Evolutionary conservation across 2,113 vertebrate genomes (phyloP), one percentile per base, ranked within the genome.

Genomic region (Verasper variegatus): DNA sequence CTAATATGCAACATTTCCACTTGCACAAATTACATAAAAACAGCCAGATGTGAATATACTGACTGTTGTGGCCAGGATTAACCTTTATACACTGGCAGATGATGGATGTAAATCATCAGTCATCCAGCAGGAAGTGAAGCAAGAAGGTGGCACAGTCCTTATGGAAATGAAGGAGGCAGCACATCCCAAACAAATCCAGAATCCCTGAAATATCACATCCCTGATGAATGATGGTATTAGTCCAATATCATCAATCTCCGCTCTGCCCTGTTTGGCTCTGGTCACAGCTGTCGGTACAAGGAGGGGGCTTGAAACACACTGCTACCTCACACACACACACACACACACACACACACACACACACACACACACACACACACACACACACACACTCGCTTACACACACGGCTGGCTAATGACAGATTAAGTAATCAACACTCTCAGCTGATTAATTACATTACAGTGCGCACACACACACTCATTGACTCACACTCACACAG

Each of bases 391-490:
- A 71, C 35, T 52, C 72, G 52, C 55, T 31, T 31, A 77, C 71
- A 62, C 78, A 60, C 37, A 83, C 20, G 75, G 68, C 76, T 89
- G 85, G 84, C 78, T 90, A 91, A 91, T 91, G 91, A 90, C 86
- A 86, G 89, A 91, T 92, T 91, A 90, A 93, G 91, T 91, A 89
- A 92, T 92, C 91, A 92, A 91, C 88, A 81, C 86, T 89, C 88
- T 83, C 74, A 67, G 80, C 81, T 89, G 90, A 92, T 93, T 92
- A 91, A 93, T 92, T 91, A 82, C 81, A 83, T 88, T 86, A 84
- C 82, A 67, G 61, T 74, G 54, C 24, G 20, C 60, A 17, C 66
- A 52, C 66, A 52, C 63, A 62, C 73, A 17, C 17, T 45, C 18
- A 66, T 51, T 49, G 40, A 51, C 31, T 78, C 20, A 70, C 63